These are phyloP conservation scores for Malurus splendens DNA, from an alignment of 2,797 vertebrate species.

Conservation along the genomic window DNA sequence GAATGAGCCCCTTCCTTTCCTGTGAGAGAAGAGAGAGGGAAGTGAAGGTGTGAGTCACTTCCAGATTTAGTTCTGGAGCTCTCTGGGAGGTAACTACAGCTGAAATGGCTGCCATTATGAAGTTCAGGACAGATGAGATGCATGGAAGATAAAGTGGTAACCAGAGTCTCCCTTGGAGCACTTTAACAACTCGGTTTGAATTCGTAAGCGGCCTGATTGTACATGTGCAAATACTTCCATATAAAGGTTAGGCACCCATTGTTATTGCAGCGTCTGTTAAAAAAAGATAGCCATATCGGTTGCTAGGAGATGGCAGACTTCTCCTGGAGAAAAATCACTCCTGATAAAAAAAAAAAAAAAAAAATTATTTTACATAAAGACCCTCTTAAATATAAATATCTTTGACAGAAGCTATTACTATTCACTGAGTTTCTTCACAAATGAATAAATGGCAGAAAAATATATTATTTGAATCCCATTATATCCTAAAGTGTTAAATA, in stretches of 20 bases:
- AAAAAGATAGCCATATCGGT: conserved; percentile 71
- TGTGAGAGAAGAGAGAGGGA: background rate
- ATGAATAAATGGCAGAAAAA: conserved; percentile 73
- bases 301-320: conserved; percentile 73
- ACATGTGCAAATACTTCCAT: conserved; percentile 67
- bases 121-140: background rate
- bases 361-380: conserved; percentile 67
- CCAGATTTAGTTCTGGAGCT: background rate
- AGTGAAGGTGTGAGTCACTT: background rate
- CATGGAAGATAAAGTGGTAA: background rate
- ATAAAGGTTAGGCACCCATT: conserved; percentile 63
- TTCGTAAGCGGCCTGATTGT: conserved; percentile 49
- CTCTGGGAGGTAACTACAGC: background rate
- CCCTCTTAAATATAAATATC: conserved; percentile 76
- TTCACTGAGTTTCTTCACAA: conserved; percentile 66
- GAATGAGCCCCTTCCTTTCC: background rate
- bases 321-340: conserved; percentile 70
- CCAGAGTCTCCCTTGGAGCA: conserved; percentile 41
- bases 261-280: conserved; percentile 60
- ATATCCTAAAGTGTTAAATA: conserved; percentile 69
- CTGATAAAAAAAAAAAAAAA: conserved; percentile 55
- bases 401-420: conserved; percentile 76
- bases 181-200: conserved; percentile 64
- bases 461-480: conserved; percentile 69
- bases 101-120: conserved; percentile 26